Percentiles rank a stretch among this genome's conserved stretches.
These are phyloP conservation scores for Muraenolepis orangiensis DNA, from an alignment of 2,797 vertebrate genomes.

Conservation along the genomic window DNA sequence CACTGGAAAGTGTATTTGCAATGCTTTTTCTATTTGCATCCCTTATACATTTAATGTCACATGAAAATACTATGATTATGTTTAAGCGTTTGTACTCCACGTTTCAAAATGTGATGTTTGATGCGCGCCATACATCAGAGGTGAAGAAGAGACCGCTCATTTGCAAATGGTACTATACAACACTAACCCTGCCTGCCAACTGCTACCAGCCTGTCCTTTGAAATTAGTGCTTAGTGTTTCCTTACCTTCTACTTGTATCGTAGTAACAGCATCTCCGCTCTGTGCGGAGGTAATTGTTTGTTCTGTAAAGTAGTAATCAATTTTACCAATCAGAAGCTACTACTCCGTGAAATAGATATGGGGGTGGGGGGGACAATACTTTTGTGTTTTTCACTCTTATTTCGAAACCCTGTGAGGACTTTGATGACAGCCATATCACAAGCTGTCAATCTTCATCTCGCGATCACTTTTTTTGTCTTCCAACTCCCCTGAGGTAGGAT, in stretches of 20 bases:
- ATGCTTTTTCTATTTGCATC: not conserved
- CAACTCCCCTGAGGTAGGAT: slow-evolving; percentile 4
- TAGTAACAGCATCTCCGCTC: slow-evolving; percentile 53
- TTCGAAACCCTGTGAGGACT: slow-evolving; percentile 44
- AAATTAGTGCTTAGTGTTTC: too few relatives aligned
- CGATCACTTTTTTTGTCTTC: slow-evolving; percentile 29
- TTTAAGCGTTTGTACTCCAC: not conserved
- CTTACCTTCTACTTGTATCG: too few relatives aligned
- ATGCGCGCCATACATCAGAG: not conserved
- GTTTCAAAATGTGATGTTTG: slow-evolving; percentile 3
- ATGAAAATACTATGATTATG: not conserved
- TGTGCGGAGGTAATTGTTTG: slow-evolving; percentile 69
- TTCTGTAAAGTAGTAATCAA: slow-evolving; percentile 76
- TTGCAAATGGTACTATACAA: slow-evolving; percentile 21
- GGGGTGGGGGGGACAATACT: slow-evolving; percentile 47
- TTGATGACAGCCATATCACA: slow-evolving; percentile 33
- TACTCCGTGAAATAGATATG: slow-evolving; percentile 67
- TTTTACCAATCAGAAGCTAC: slow-evolving; percentile 66
- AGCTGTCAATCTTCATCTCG: slow-evolving; percentile 53
- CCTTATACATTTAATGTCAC: not conserved
- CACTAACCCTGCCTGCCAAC: slow-evolving; percentile 22
- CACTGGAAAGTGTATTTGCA: not conserved
- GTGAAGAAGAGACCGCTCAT: not conserved
- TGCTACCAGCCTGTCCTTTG: too few relatives aligned
- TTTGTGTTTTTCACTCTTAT: slow-evolving; percentile 29